Evolutionary conservation across 2,888 invertebrate genomes (phyloP).

Genomic region (Empis stercorea): DNA sequence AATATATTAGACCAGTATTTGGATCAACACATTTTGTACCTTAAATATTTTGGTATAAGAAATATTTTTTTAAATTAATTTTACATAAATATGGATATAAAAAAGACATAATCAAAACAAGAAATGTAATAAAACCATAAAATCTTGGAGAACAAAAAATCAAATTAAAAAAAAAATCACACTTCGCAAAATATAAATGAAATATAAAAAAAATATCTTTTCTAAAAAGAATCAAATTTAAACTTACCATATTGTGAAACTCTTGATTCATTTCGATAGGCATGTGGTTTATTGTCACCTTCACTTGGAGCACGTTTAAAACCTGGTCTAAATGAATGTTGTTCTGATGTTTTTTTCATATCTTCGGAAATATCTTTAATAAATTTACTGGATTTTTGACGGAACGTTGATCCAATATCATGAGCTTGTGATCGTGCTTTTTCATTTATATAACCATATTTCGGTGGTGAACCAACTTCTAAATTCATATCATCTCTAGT

Average conservation of each 20-base stretch:
- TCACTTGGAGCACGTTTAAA: conserved; percentile 34
- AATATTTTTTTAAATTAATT: too few species aligned
- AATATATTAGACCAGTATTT: conserved; percentile 62
- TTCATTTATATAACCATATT: conserved; percentile 42
- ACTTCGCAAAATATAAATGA: too few species aligned
- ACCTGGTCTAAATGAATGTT: conserved; percentile 27
- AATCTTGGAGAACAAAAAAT: too few species aligned
- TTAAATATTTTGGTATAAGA: conserved; percentile 22
- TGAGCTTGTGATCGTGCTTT: conserved; percentile 42
- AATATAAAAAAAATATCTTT: too few species aligned
- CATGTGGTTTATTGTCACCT: conserved; percentile 44
- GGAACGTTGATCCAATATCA: conserved; percentile 53
- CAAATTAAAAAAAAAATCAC: too few species aligned
- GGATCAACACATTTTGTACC: conserved; percentile 66
- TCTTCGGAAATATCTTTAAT: conserved; percentile 51
- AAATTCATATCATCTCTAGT: conserved; percentile 31
- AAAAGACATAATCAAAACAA: too few species aligned
- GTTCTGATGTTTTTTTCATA: conserved; percentile 34
- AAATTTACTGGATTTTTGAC: conserved; percentile 54
- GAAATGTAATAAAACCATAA: too few species aligned
- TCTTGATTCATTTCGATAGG: conserved; percentile 56
- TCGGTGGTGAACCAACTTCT: conserved; percentile 46
- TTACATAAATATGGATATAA: too few species aligned
- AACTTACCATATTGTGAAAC: conserved; percentile 57
- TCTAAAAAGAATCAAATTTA: neutral